Percentiles rank a stretch among this genome's conserved stretches.
phyloP scores from a whole-genome alignment of 2,888 invertebrate genomes.

The Sinelater perroti region DNA sequence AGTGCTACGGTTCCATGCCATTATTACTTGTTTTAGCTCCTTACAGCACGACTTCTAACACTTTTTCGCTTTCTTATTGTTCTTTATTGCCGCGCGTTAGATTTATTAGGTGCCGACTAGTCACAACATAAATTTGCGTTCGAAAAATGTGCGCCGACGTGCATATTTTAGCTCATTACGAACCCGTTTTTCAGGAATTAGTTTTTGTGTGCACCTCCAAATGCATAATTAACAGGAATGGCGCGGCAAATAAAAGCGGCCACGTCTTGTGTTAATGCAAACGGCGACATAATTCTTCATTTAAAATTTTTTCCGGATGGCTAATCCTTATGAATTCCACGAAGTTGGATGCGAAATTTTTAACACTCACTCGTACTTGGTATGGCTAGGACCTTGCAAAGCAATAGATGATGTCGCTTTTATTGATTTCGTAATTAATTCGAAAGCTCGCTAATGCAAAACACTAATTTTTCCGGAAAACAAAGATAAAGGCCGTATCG shows the following conservation, averaged over 20 bases:
- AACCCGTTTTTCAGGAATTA: constrained; percentile 10
- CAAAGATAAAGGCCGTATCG: constrained; percentile 1
- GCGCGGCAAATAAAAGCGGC: constrained; percentile 6
- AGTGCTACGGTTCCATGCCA: constrained; percentile 34
- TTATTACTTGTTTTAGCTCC: constrained; percentile 39
- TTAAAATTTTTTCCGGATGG: too few species aligned
- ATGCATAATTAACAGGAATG: not conserved
- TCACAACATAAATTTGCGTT: constrained; percentile 22
- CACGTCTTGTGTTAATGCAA: too few species aligned
- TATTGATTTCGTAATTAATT: too few species aligned
- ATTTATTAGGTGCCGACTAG: constrained; percentile 24
- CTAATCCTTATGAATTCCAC: too few species aligned
- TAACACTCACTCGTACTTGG: too few species aligned
- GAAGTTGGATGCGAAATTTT: too few species aligned
- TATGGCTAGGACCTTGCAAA: too few species aligned
- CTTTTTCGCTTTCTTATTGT: constrained; percentile 32
- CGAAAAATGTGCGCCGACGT: constrained; percentile 1
- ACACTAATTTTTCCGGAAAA: constrained; percentile 1
- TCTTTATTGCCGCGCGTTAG: constrained; percentile 6
- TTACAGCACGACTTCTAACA: constrained; percentile 35
- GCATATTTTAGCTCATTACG: constrained; percentile 13
- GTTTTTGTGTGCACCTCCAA: constrained; percentile 7
- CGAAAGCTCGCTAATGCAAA: not conserved
- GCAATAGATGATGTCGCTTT: too few species aligned
- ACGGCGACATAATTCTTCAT: too few species aligned